Percentiles rank a stretch among this genome's conserved stretches.
Conservation (phyloP, 2,888 invertebrate species). For the Branchipolynoe longqiensis region DNA sequence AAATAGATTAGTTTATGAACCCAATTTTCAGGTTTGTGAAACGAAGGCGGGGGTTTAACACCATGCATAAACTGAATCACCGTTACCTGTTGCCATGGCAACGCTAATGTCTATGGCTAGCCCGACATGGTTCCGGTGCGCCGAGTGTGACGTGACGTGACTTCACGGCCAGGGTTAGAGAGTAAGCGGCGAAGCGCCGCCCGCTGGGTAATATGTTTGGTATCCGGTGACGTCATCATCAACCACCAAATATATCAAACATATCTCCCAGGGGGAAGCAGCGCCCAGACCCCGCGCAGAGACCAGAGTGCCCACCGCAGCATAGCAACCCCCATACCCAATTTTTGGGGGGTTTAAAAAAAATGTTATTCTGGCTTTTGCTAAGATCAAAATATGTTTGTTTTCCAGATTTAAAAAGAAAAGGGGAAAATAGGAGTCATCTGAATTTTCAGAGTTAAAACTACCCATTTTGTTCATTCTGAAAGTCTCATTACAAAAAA, state of each 20-base stretch:
- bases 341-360: too few species aligned
- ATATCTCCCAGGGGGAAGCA: slow-evolving; percentile 88
- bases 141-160: neutral
- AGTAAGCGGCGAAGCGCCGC: slow-evolving; percentile 43
- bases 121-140: slow-evolving; percentile 1
- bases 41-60: neutral
- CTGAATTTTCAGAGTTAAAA: too few species aligned
- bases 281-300: slow-evolving; percentile 48
- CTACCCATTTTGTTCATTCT: too few species aligned
- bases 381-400: too few species aligned
- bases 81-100: slow-evolving; percentile 54
- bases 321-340: too few species aligned
- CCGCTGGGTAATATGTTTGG: slow-evolving; percentile 93
- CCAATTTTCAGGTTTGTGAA: neutral
- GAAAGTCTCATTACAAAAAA: too few species aligned
- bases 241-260: slow-evolving; percentile 99
- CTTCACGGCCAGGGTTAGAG: slow-evolving; percentile 16
- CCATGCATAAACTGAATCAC: slow-evolving; percentile 52
- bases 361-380: too few species aligned
- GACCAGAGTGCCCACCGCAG: neutral
- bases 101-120: slow-evolving; percentile 37
- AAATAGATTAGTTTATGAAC: neutral
- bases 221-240: slow-evolving; percentile 94
- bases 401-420: too few species aligned
- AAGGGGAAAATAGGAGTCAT: too few species aligned